Conservation (phyloP, 2,888 invertebrate genomes). For the Lithophane semibrunnea region DNA sequence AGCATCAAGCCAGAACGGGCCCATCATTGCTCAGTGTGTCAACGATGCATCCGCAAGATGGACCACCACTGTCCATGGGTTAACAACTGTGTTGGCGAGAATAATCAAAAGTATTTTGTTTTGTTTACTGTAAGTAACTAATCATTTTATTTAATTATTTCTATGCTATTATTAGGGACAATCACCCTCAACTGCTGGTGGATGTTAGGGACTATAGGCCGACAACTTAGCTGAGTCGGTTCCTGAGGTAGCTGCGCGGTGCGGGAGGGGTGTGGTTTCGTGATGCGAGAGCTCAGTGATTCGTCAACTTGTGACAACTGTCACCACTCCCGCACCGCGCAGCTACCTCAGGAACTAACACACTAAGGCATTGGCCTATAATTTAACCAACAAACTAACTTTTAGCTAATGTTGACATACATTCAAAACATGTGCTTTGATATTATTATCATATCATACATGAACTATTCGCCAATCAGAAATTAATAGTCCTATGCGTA, state of each 20-base stretch:
- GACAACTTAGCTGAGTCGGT: no score
- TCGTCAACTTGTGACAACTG: no score
- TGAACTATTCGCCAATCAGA: neutral
- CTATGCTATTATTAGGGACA: neutral
- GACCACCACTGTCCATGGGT: constrained; percentile 97
- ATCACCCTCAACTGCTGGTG: no score
- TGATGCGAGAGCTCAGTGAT: no score
- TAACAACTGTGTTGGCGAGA: constrained; percentile 99
- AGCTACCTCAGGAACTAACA: no score
- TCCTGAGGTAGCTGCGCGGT: no score
- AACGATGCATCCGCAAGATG: constrained; percentile 93
- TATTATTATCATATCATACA: neutral
- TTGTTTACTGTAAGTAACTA: constrained; percentile 97
- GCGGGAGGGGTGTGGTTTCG: no score
- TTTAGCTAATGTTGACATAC: neutral
- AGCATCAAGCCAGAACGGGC: constrained; percentile 98
- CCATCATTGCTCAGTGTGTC: constrained; percentile 98
- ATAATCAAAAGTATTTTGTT: constrained; percentile 99
- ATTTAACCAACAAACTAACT: neutral
- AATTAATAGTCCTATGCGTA: neutral
- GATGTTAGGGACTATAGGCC: neutral
- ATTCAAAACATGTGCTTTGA: neutral
- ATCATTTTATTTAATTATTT: neutral
- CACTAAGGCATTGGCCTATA: no score
- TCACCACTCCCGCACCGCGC: no score